A percentile compares a stretch with the other conserved stretches of the same genome.
Conservation (phyloP, 2,113 vertebrate species). For the Mobula birostris region DNA sequence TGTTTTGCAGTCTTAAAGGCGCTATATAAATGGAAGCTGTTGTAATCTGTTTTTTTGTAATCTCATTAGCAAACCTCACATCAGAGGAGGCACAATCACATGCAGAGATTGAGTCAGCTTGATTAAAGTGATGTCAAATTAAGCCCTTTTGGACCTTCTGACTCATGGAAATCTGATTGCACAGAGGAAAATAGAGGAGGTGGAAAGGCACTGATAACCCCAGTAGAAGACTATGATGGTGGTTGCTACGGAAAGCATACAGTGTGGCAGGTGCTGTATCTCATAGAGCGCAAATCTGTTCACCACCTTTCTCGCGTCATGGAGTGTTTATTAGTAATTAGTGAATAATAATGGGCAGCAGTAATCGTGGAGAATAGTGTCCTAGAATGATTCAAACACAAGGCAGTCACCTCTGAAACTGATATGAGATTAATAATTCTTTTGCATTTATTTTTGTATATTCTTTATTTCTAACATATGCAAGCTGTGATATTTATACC, state of each 20-base stretch:
- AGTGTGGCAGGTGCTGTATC: constrained; percentile 17
- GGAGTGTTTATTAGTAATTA: constrained; percentile 26
- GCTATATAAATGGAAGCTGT: not conserved
- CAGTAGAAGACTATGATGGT: not conserved
- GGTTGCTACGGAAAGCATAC: not conserved
- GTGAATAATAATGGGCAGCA: constrained; percentile 7
- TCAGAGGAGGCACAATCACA: not conserved
- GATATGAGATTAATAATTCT: not conserved
- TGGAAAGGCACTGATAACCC: constrained; percentile 7
- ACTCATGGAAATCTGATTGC: constrained; percentile 32
- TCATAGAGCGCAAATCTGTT: not conserved
- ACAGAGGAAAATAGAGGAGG: constrained; percentile 34
- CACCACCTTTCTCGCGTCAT: constrained; percentile 26
- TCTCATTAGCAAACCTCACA: not conserved
- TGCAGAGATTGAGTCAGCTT: not conserved
- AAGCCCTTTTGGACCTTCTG: constrained; percentile 8
- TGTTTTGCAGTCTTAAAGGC: no score
- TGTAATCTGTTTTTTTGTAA: not conserved
- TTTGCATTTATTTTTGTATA: not conserved
- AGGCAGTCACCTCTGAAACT: not conserved
- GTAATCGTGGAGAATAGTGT: constrained; percentile 4
- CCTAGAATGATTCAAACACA: not conserved
- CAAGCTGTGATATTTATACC: not conserved
- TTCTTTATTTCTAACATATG: not conserved
- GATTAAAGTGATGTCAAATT: constrained; percentile 27